Conservation (phyloP, 1,140 invertebrate species). For the Oppia nitens region DNA sequence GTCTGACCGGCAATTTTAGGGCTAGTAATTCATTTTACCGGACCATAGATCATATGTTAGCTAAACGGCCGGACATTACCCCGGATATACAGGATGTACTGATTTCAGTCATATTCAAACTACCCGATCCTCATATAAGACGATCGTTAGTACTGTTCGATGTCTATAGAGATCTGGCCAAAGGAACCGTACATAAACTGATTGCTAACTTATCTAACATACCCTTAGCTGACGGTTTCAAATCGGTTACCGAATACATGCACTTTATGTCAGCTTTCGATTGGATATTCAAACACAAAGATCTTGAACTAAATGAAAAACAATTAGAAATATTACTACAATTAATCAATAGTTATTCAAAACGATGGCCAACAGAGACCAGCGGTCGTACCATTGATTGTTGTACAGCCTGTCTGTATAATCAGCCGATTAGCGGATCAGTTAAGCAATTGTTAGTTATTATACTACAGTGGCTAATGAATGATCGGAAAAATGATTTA, state of each 20-base stretch:
- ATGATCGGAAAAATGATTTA: constrained; percentile 11
- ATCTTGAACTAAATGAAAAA: constrained; percentile 3
- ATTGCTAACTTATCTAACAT: background rate
- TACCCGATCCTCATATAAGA: background rate
- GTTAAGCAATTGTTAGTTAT: constrained; percentile 1
- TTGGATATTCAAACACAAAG: constrained; percentile 2
- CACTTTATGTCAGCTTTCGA: constrained; percentile 1
- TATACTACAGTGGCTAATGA: constrained; percentile 11
- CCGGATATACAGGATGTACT: background rate
- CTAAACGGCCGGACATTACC: background rate
- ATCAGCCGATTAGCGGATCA: constrained; percentile 4
- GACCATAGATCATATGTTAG: background rate
- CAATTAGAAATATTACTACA: constrained; percentile 9
- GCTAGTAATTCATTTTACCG: constrained; percentile 10
- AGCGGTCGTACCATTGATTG: background rate
- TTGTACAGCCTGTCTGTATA: constrained; percentile 11
- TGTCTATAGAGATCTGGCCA: background rate
- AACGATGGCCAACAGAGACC: background rate
- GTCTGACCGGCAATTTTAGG: background rate
- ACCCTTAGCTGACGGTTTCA: background rate
- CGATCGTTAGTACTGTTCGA: background rate
- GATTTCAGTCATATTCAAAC: background rate
- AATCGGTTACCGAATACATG: constrained; percentile 6
- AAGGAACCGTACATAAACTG: background rate
- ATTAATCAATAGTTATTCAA: constrained; percentile 6